Evolutionary conservation across 2,888 invertebrate species (phyloP).

Genomic region (Leptinotarsa rubiginosa): DNA sequence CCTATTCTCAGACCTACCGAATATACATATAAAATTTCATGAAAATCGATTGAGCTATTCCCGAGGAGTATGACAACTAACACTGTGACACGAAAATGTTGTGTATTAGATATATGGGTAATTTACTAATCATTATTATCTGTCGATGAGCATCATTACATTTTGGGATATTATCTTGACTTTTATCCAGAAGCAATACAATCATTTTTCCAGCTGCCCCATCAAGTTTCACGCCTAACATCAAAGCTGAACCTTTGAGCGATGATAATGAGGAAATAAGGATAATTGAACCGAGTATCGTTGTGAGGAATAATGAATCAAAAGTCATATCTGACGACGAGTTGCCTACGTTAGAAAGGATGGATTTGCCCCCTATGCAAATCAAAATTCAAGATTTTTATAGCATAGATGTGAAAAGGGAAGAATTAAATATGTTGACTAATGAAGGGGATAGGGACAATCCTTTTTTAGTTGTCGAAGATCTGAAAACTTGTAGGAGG

Average conservation of each 20-base stretch:
- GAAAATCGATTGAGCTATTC: too few species aligned
- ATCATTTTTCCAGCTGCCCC: slow-evolving; percentile 22
- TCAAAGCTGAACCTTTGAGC: slow-evolving; percentile 30
- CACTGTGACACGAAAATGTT: too few species aligned
- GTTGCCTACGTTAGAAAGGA: slow-evolving; percentile 35
- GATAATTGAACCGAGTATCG: slow-evolving; percentile 10
- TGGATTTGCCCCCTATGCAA: slow-evolving; percentile 28
- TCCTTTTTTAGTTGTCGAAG: slow-evolving; percentile 19
- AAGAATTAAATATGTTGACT: slow-evolving; percentile 26
- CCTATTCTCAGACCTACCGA: too few species aligned
- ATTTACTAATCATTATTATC: too few species aligned
- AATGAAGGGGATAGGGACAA: background rate
- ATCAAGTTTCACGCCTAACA: slow-evolving; percentile 25
- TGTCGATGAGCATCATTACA: too few species aligned
- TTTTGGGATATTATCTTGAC: too few species aligned
- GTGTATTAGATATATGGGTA: too few species aligned
- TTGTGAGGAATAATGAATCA: slow-evolving; percentile 8
- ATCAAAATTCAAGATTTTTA: slow-evolving; percentile 30
- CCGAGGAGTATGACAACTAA: too few species aligned
- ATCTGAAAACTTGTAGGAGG: slow-evolving; percentile 27
- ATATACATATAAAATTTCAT: too few species aligned
- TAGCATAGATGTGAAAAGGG: slow-evolving; percentile 34
- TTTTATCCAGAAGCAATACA: background rate
- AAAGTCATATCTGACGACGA: slow-evolving; percentile 31
- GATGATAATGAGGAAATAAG: slow-evolving; percentile 25